Evolutionary conservation across 2,113 vertebrate genomes (phyloP).

Genomic region (Thunnus maccoyii): DNA sequence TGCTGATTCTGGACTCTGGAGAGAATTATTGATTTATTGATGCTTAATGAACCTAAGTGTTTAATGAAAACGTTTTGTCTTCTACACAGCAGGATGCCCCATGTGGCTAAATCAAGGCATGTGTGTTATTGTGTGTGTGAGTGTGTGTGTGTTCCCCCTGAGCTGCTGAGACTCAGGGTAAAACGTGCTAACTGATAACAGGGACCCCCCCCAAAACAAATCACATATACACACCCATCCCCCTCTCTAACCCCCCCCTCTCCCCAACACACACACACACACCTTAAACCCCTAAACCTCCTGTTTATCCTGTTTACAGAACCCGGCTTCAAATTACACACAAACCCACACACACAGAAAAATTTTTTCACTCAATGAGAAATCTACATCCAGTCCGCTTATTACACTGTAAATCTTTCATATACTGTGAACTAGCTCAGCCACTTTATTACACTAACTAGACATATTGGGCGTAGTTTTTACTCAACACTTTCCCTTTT

Average conservation of each 20-base stretch:
- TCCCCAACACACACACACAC: conserved; percentile 23
- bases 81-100: conserved; percentile 5
- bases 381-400: conserved; percentile 3
- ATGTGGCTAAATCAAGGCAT: conserved; percentile 12
- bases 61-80: conserved; percentile 16
- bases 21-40: conserved; percentile 1
- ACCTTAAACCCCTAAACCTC: conserved; percentile 43
- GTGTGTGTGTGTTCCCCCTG: conserved; percentile 36
- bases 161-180: conserved; percentile 54
- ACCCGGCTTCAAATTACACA: conserved; percentile 23
- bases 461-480: not conserved
- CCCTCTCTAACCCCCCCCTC: not conserved
- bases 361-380: not conserved
- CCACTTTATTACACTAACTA: not conserved
- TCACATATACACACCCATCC: conserved; percentile 39
- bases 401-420: conserved; percentile 14
- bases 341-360: conserved; percentile 12
- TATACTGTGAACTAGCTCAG: not conserved
- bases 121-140: conserved; percentile 19
- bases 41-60: conserved; percentile 29
- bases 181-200: conserved; percentile 73
- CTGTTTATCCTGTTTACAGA: conserved; percentile 62
- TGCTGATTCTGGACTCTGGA: not conserved
- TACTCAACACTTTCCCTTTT: conserved; percentile 50
- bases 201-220: conserved; percentile 26